A percentile compares a stretch with the other conserved stretches of the same genome.
These are phyloP conservation scores for Amiota mariae DNA, from an alignment of 2,888 invertebrate genomes.

Conservation along the genomic window DNA sequence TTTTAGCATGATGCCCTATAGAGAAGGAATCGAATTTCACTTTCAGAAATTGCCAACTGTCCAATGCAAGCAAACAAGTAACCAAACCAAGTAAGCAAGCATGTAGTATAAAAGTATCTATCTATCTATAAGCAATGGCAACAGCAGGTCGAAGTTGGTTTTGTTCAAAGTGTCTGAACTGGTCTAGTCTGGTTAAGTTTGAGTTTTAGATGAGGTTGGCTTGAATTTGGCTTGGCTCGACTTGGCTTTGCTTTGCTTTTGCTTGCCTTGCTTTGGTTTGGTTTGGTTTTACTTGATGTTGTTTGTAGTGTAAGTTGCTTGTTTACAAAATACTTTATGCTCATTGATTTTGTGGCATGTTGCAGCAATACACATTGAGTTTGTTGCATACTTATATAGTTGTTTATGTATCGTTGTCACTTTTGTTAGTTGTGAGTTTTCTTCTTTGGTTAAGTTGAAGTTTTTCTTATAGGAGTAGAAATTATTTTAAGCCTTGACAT, in stretches of 20 bases:
- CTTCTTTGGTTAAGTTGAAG: conserved; percentile 18
- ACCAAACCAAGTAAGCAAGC: neutral
- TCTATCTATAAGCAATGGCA: neutral
- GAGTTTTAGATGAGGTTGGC: neutral
- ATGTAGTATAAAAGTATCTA: neutral
- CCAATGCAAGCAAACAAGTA: conserved; percentile 16
- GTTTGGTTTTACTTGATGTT: conserved; percentile 13
- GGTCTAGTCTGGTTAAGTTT: conserved; percentile 8
- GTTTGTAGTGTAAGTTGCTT: neutral
- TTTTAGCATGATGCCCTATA: neutral
- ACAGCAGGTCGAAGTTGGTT: conserved; percentile 14
- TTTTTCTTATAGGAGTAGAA: neutral
- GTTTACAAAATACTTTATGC: conserved; percentile 55
- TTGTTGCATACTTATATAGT: neutral
- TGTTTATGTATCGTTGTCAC: neutral
- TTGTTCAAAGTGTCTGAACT: neutral
- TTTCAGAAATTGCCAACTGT: conserved; percentile 38
- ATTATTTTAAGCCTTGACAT: conserved; percentile 47
- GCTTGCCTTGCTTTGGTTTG: neutral
- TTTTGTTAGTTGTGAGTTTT: neutral
- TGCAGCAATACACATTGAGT: conserved; percentile 36
- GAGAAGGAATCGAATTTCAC: conserved; percentile 45
- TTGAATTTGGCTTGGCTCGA: conserved; percentile 5
- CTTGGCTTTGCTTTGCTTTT: neutral
- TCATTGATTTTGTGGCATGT: conserved; percentile 63